Conservation (phyloP, 2,113 vertebrate genomes). For the Nipponia nippon region DNA sequence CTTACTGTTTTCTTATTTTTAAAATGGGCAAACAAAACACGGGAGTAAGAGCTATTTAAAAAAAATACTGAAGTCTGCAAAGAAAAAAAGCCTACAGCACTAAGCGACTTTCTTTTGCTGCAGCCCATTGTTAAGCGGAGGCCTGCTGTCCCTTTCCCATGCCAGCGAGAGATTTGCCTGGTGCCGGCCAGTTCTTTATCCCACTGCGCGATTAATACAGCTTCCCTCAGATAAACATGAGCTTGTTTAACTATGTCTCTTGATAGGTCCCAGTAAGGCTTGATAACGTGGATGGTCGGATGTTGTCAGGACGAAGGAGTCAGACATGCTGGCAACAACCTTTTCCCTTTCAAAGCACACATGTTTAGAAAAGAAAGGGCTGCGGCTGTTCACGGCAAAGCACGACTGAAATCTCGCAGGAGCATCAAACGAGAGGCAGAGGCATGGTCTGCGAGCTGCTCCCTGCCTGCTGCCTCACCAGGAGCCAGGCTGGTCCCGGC, state of each 20-base stretch:
- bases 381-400: conserved; percentile 61
- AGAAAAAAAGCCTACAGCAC: not conserved
- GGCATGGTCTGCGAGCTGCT: not conserved
- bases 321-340: conserved; percentile 86
- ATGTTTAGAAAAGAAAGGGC: conserved; percentile 75
- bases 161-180: conserved; percentile 82
- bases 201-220: conserved; percentile 80
- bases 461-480: not conserved
- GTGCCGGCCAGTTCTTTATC: conserved; percentile 80
- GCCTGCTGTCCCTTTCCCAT: conserved; percentile 77
- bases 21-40: conserved; percentile 38
- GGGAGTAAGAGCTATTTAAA: not conserved
- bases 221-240: conserved; percentile 85
- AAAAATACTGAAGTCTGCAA: not conserved
- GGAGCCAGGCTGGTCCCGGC: not conserved
- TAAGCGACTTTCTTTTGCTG: not conserved
- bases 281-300: conserved; percentile 86
- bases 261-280: conserved; percentile 79
- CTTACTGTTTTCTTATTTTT: not conserved
- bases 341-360: conserved; percentile 72
- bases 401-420: conserved; percentile 55
- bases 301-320: conserved; percentile 81
- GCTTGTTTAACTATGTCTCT: conserved; percentile 85
- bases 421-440: conserved; percentile 11
- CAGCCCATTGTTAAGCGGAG: conserved; percentile 74